A percentile compares a stretch with the other conserved stretches of the same genome.
phyloP scores from a whole-genome alignment of 2,113 vertebrate genomes.

The Varanus salvator region DNA sequence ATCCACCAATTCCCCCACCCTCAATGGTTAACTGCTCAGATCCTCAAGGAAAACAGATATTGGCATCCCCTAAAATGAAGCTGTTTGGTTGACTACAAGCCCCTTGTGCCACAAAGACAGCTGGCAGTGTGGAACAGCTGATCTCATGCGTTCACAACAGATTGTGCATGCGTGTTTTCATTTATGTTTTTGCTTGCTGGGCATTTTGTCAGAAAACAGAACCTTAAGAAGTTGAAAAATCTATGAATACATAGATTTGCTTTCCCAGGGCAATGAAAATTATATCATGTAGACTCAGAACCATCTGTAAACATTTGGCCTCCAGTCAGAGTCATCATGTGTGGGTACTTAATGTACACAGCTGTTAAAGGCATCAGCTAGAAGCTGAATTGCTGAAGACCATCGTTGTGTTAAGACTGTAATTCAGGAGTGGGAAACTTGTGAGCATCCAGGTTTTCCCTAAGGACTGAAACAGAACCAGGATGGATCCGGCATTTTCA shows the following conservation, averaged over 20 bases:
- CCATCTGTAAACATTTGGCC: constrained; percentile 26
- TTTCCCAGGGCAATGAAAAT: constrained; percentile 14
- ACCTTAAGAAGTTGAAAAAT: not conserved
- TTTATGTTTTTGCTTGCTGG: not conserved
- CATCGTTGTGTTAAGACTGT: not conserved
- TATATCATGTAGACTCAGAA: constrained; percentile 43
- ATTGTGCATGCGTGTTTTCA: not conserved
- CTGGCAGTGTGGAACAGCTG: not conserved
- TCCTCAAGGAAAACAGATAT: not conserved
- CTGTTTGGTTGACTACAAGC: not conserved
- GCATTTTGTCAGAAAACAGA: constrained; percentile 15
- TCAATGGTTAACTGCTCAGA: not conserved
- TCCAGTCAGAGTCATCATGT: constrained; percentile 36
- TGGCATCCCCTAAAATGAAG: not conserved
- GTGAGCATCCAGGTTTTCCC: too few relatives aligned
- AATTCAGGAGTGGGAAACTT: not conserved
- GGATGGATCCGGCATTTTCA: too few relatives aligned
- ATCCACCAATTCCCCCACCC: not conserved
- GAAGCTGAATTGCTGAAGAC: not conserved
- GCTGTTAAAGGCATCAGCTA: constrained; percentile 15
- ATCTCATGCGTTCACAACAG: constrained; percentile 1
- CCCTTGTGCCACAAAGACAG: not conserved
- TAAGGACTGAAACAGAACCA: too few relatives aligned
- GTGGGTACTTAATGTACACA: constrained; percentile 14
- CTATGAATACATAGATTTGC: not conserved